These are phyloP conservation scores for Lagopus leucura DNA, from an alignment of 2,113 vertebrate species.

Conservation along the genomic window DNA sequence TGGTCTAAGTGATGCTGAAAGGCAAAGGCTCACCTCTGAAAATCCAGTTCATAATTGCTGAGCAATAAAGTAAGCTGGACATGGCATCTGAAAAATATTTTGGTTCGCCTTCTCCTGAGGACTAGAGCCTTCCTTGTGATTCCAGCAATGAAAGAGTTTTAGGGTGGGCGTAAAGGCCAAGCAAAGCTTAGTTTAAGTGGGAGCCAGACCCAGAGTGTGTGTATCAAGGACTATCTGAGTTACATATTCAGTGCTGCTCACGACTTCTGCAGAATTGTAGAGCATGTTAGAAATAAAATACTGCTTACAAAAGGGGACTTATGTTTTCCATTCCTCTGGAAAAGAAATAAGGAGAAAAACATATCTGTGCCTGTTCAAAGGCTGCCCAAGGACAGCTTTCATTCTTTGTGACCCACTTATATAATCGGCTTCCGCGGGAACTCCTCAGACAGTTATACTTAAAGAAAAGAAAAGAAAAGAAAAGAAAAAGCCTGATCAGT, in stretches of 20 bases:
- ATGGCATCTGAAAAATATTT: neutral
- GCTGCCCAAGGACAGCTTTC: constrained; percentile 61
- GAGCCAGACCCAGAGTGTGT: neutral
- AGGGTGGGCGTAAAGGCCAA: neutral
- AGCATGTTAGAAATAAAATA: constrained; percentile 46
- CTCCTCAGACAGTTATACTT: constrained; percentile 37
- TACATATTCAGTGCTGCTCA: neutral
- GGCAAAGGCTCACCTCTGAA: neutral
- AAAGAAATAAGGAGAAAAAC: constrained; percentile 15
- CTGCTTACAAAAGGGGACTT: neutral
- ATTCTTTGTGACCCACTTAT: constrained; percentile 71
- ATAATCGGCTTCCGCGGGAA: constrained; percentile 46
- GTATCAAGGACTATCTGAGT: neutral
- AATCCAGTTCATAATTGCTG: neutral
- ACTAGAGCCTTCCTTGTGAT: neutral
- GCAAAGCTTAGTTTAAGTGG: neutral
- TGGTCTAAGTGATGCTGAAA: neutral
- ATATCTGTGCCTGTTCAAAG: constrained; percentile 55
- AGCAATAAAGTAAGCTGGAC: neutral
- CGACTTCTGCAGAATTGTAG: neutral
- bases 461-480: neutral
- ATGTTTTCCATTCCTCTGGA: constrained; percentile 30
- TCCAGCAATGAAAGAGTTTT: neutral
- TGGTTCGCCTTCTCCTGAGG: neutral
- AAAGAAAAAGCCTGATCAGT: neutral